Conservation (phyloP, 2,797 vertebrate species). For the Australoheros facetus region DNA sequence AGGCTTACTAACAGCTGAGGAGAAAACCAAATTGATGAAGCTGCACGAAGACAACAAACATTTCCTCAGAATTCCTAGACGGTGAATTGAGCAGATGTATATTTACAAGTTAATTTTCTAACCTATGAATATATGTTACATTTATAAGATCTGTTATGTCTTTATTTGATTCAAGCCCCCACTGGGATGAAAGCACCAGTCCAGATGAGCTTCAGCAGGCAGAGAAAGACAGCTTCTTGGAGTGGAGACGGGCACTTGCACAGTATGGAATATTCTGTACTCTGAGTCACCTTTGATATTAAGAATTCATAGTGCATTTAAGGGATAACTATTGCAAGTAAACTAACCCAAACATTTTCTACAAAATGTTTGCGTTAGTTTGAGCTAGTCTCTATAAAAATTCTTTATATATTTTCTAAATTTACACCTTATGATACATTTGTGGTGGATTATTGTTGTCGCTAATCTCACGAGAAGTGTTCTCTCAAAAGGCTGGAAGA, state of each 20-base stretch:
- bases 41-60: conserved; percentile 90
- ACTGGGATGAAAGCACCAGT: conserved; percentile 90
- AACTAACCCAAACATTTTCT: not conserved
- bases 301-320: not conserved
- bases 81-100: conserved; percentile 68
- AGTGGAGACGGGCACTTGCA: conserved; percentile 92
- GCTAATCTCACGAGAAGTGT: not conserved
- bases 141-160: not conserved
- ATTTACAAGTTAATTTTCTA: not conserved
- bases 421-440: not conserved
- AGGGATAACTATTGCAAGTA: not conserved
- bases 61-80: conserved; percentile 90
- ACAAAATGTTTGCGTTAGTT: not conserved
- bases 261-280: conserved; percentile 75
- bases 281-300: not conserved
- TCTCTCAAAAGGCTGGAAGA: conserved; percentile 87
- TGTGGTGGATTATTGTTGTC: not conserved
- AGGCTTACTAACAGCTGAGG: conserved; percentile 86
- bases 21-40: conserved; percentile 82
- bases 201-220: conserved; percentile 86
- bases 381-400: too few species aligned
- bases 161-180: conserved; percentile 79
- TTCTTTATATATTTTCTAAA: not conserved
- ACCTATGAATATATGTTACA: not conserved
- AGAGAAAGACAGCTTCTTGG: conserved; percentile 91